Conservation (phyloP, 2,113 vertebrate species). For the Syngnathus floridae region DNA sequence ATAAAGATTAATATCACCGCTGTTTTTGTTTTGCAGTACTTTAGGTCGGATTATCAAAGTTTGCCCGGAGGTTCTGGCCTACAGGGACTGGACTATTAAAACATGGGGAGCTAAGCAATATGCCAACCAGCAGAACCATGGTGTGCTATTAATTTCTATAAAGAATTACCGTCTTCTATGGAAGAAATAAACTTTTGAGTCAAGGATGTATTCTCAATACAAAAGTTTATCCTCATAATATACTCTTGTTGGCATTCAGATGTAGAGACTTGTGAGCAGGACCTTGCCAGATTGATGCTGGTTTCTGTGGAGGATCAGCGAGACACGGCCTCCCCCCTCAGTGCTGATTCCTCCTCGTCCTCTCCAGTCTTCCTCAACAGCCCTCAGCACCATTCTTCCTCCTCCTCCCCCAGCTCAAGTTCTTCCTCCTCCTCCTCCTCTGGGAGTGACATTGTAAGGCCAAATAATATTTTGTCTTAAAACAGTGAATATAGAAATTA, state of each 20-base stretch:
- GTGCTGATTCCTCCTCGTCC: conserved; percentile 67
- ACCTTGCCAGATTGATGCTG: conserved; percentile 53
- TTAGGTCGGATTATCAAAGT: conserved; percentile 90
- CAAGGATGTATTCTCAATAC: background rate
- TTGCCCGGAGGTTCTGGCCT: conserved; percentile 83
- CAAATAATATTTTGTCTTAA: background rate
- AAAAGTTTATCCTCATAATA: background rate
- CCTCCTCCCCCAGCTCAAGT: conserved; percentile 68
- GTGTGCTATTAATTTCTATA: conserved; percentile 2
- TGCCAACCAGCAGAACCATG: conserved; percentile 41
- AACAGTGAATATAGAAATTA: background rate
- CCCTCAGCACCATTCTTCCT: conserved; percentile 77
- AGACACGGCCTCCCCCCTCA: conserved; percentile 70
- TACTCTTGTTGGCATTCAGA: conserved; percentile 29
- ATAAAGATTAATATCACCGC: too few species aligned
- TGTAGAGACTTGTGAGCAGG: conserved; percentile 64
- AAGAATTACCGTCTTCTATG: background rate
- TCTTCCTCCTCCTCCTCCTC: conserved; percentile 81
- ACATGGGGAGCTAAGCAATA: conserved; percentile 75
- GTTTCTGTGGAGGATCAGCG: conserved; percentile 67
- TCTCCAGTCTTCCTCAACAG: conserved; percentile 74
- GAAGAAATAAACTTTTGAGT: background rate
- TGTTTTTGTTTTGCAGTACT: conserved; percentile 66
- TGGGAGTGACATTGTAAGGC: conserved; percentile 85
- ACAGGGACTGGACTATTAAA: conserved; percentile 88